phyloP scores from a whole-genome alignment of 2,797 vertebrate species.

The Percopsis omiscomaycus region DNA sequence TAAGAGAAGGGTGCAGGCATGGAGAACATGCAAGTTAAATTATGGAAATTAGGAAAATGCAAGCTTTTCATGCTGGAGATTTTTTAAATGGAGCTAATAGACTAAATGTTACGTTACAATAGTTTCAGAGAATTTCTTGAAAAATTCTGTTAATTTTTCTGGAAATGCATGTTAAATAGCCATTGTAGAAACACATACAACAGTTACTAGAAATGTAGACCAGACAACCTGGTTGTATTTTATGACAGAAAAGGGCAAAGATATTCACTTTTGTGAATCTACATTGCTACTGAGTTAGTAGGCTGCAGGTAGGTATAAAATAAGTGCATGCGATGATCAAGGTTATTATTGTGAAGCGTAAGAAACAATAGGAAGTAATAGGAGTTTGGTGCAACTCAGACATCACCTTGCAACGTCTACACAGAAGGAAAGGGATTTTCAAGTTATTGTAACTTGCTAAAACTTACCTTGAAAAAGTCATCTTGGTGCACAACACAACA shows the following conservation, averaged over 20 bases:
- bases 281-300: not conserved
- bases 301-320: not conserved
- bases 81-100: no score
- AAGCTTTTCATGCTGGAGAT: not conserved
- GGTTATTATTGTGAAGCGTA: not conserved
- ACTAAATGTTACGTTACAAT: no score
- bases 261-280: not conserved
- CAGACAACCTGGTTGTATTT: no score
- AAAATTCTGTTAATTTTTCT: not conserved
- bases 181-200: not conserved
- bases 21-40: not conserved
- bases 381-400: not conserved
- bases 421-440: not conserved
- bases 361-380: not conserved
- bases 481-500: slow-evolving; percentile 96
- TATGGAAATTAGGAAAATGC: not conserved
- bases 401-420: slow-evolving; percentile 4
- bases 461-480: slow-evolving; percentile 93
- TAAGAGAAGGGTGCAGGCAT: slow-evolving; percentile 9
- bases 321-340: slow-evolving; percentile 2
- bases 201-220: not conserved
- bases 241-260: not conserved
- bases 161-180: not conserved
- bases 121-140: not conserved
- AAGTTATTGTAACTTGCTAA: not conserved